Base-by-base conservation (phyloP, 2,797 vertebrate genomes). In the Myripristis jacobus region DNA sequence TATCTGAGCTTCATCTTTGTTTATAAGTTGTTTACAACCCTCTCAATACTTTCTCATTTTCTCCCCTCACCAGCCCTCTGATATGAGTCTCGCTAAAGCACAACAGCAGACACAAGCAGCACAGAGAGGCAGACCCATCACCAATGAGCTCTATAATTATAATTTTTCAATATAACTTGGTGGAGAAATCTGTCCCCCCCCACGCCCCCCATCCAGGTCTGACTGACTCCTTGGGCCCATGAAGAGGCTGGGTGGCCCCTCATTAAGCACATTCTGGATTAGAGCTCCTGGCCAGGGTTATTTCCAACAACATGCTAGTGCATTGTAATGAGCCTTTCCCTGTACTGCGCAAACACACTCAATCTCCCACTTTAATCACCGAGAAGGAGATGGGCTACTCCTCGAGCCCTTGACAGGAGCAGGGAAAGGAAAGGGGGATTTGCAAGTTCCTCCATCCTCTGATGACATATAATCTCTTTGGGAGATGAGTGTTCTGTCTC, bases 381-480 rank as follows among this genome's bases (percentile, higher is more conserved):
- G 59, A 87, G 79, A 78, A 92, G 90, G 83, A 89, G 88, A 86
- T 52, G 44, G 89, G 85, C 86, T 76, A 81, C 87, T 89, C 76
- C 79, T 82, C 70, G 7, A 69, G 86, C 82, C 74, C 87, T 83
- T 74, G 8, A 70, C 77, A 60, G 76, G 79, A 82, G 81, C 67
- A 76, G 50, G 15, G 63, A 56, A 77, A 81, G 80, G 88, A 85
- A 83, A 69, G 83, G 77, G 86, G 92, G 92, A 94, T 95, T 94
- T 95, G 89, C 85, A 83, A 91, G 85, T 92, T 91, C 86, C 73
- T 82, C 83, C 84, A 87, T 89, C 88, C 85, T 83, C 83, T 92
- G 93, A 94, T 94, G 92, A 93, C 90, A 94, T 85, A 88, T 94
- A 93, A 94, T 94, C 92, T 93, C 88, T 91, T 79, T 72, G 82